These are phyloP conservation scores for Globodera rostochiensis DNA, from an alignment of 1,140 invertebrate genomes.

Conservation along the genomic window DNA sequence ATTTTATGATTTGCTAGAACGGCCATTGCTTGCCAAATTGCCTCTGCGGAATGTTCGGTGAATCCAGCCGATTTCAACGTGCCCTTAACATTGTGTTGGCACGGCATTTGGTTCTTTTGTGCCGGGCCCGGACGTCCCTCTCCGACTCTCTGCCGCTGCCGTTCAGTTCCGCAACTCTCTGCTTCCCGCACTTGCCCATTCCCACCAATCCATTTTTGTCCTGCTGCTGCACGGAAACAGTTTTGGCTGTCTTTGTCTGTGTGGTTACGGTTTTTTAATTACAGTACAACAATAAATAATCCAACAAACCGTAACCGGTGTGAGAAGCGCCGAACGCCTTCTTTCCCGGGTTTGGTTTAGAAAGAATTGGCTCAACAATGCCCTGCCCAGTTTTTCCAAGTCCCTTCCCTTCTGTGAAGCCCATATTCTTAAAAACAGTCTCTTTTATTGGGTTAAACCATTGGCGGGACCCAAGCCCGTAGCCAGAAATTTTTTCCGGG, in stretches of 20 bases:
- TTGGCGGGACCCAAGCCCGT: no score
- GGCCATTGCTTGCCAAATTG: conserved; percentile 12
- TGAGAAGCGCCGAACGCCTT: background rate
- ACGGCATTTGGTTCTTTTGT: background rate
- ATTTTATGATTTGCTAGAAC: conserved; percentile 19
- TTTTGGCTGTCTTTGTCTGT: no score
- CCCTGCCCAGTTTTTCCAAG: conserved; percentile 1
- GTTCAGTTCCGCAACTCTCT: background rate
- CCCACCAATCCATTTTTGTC: no score
- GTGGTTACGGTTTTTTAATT: no score
- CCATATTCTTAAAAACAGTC: background rate
- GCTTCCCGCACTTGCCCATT: background rate
- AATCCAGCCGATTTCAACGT: background rate
- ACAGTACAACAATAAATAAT: no score
- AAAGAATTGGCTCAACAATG: conserved; percentile 1
- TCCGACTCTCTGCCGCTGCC: background rate
- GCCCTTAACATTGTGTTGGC: conserved; percentile 9
- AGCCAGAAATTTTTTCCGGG: no score
- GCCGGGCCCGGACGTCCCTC: background rate
- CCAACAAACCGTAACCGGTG: background rate
- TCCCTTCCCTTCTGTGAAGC: conserved; percentile 3
- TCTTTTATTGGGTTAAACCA: background rate
- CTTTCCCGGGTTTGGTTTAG: background rate
- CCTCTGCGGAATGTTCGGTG: background rate
- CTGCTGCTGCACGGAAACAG: background rate